phyloP scores from a whole-genome alignment of 2,113 vertebrate genomes.

The Ptilorrhoa leucosticta region DNA sequence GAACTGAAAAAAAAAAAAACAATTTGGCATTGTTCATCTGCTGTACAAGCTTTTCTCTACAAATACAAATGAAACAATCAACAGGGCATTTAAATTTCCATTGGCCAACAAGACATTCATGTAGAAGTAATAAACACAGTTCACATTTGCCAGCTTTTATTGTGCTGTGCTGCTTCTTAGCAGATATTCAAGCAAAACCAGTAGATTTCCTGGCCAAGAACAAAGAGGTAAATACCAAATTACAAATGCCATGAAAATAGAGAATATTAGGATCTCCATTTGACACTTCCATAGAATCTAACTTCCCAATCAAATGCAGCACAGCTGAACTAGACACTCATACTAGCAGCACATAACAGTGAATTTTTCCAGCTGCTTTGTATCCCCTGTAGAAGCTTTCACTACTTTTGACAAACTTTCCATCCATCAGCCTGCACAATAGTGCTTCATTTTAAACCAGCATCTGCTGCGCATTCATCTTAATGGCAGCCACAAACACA shows the following conservation, averaged over 20 bases:
- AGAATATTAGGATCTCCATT: neutral
- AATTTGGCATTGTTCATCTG: conserved; percentile 20
- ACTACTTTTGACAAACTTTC: conserved; percentile 42
- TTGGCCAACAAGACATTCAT: neutral
- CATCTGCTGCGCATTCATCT: conserved; percentile 39
- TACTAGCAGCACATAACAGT: neutral
- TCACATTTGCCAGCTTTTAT: neutral
- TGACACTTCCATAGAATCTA: neutral
- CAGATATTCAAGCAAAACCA: neutral
- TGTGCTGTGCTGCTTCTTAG: neutral
- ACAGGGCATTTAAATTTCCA: conserved; percentile 20
- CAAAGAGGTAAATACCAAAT: neutral
- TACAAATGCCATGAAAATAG: neutral
- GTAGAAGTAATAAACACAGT: conserved; percentile 12
- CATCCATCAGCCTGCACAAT: conserved; percentile 31
- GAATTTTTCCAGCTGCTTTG: conserved; percentile 31
- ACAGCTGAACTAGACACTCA: neutral
- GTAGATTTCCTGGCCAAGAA: neutral
- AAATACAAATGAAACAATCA: conserved; percentile 42
- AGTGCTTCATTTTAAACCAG: conserved; percentile 24
- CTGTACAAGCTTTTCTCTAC: conserved; percentile 9
- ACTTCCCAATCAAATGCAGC: neutral
- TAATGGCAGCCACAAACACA: conserved; percentile 15
- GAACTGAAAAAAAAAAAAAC: neutral
- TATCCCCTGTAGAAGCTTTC: conserved; percentile 31